phyloP scores from a whole-genome alignment of 2,888 invertebrate genomes.

The Beris chalybata region DNA sequence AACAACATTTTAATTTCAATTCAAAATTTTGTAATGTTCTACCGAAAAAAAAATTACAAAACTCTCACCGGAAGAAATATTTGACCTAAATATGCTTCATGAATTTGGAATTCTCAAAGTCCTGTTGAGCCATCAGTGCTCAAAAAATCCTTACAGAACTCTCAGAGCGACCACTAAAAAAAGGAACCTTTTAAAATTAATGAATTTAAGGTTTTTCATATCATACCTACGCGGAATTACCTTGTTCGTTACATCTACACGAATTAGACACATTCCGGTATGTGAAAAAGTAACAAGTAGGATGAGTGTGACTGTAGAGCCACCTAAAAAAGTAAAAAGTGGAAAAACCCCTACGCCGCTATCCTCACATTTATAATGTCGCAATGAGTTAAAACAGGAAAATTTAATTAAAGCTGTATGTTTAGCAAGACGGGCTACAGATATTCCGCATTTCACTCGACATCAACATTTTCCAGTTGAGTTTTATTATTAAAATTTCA shows the following conservation, averaged over 20 bases:
- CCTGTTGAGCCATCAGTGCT: background rate
- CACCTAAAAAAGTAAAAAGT: too few relatives aligned
- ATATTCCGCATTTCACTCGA: conserved; percentile 35
- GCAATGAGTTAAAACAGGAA: conserved; percentile 36
- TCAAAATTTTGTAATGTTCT: too few relatives aligned
- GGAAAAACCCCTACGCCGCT: too few relatives aligned
- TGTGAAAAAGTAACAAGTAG: too few relatives aligned
- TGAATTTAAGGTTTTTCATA: conserved; percentile 26
- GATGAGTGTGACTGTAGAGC: too few relatives aligned
- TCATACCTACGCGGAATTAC: too few relatives aligned
- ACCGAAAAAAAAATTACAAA: too few relatives aligned
- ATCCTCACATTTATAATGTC: too few relatives aligned
- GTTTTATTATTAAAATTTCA: conserved; percentile 40
- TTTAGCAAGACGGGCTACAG: conserved; percentile 16
- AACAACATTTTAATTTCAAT: too few relatives aligned
- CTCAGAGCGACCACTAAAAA: conserved; percentile 19
- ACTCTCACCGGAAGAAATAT: background rate
- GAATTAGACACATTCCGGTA: too few relatives aligned
- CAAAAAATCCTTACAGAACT: conserved; percentile 14
- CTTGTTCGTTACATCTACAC: too few relatives aligned
- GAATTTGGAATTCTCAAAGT: conserved; percentile 26
- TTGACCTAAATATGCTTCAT: background rate
- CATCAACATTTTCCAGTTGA: conserved; percentile 27
- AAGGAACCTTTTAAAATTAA: conserved; percentile 32
- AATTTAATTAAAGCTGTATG: conserved; percentile 38